Percentiles rank a stretch among this genome's conserved stretches.
Conservation (phyloP, 2,888 invertebrate species). For the Zaprionus lineosus region DNA sequence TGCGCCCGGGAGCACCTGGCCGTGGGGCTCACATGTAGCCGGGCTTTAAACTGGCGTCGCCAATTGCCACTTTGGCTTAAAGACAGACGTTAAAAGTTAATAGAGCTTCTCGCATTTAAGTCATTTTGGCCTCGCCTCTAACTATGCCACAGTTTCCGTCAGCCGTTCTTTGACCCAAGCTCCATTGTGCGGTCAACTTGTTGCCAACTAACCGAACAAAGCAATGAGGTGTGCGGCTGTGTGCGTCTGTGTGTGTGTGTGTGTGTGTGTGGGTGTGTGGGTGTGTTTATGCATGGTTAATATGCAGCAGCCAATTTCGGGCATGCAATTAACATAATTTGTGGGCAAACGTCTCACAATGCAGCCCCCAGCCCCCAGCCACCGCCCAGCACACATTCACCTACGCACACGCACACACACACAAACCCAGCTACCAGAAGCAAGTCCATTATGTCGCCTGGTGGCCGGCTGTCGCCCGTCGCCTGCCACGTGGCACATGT, state of each 20-base stretch:
- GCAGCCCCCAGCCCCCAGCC: neutral
- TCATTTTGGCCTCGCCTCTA: conserved; percentile 5
- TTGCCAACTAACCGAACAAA: conserved; percentile 24
- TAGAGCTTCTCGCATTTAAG: conserved; percentile 1
- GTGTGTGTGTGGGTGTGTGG: no score
- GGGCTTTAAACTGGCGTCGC: conserved; percentile 18
- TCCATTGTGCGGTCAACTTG: conserved; percentile 18
- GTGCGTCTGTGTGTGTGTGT: neutral
- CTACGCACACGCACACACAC: neutral
- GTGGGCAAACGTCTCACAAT: conserved; percentile 4
- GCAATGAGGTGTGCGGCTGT: neutral
- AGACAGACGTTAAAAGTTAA: conserved; percentile 29
- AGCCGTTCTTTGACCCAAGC: neutral
- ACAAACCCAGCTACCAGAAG: neutral
- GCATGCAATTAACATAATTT: conserved; percentile 47
- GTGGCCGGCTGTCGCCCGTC: conserved; percentile 13
- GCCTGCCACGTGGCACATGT: conserved; percentile 34
- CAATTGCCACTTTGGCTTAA: conserved; percentile 35
- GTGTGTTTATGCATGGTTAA: conserved; percentile 13
- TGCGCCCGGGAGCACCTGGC: conserved; percentile 37
- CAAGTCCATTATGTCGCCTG: conserved; percentile 5
- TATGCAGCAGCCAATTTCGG: conserved; percentile 30
- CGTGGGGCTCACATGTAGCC: conserved; percentile 8
- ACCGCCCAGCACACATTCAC: neutral
- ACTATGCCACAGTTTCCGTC: conserved; percentile 27